A percentile compares a stretch with the other conserved stretches of the same genome.
These are phyloP conservation scores for Mixornis gularis DNA, from an alignment of 2,113 vertebrate species.

Conservation along the genomic window DNA sequence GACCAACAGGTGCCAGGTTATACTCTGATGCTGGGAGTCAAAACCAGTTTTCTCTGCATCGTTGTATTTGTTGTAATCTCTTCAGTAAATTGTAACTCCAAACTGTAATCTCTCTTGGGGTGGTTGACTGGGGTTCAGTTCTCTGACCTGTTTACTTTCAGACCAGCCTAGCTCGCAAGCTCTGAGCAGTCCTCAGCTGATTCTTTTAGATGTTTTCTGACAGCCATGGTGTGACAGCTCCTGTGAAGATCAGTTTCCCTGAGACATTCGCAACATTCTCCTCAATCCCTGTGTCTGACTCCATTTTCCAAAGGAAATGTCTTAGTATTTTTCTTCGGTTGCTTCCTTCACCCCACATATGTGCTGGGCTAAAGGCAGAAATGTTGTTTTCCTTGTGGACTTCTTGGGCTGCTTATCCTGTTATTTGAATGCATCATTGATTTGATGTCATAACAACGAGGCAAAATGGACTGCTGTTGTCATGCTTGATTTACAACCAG, in stretches of 20 bases:
- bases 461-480: background rate
- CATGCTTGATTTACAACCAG: background rate
- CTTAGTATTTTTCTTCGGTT: background rate
- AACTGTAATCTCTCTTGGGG: background rate
- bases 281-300: background rate
- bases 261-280: fast-evolving
- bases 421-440: background rate
- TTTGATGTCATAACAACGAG: background rate
- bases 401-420: background rate
- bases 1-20: background rate
- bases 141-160: background rate
- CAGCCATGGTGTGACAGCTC: background rate
- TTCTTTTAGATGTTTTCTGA: background rate
- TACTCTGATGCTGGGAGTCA: background rate
- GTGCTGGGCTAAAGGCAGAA: background rate
- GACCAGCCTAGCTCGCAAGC: background rate
- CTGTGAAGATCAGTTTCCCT: background rate
- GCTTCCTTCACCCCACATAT: background rate
- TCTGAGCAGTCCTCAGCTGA: background rate
- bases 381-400: fast-evolving
- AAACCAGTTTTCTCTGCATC: background rate
- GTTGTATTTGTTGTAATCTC: background rate
- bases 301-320: background rate
- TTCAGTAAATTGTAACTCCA: background rate
- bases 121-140: background rate